Evolutionary conservation across 2,797 vertebrate species (phyloP).

Genomic region (Pseudocheirus occidentalis): DNA sequence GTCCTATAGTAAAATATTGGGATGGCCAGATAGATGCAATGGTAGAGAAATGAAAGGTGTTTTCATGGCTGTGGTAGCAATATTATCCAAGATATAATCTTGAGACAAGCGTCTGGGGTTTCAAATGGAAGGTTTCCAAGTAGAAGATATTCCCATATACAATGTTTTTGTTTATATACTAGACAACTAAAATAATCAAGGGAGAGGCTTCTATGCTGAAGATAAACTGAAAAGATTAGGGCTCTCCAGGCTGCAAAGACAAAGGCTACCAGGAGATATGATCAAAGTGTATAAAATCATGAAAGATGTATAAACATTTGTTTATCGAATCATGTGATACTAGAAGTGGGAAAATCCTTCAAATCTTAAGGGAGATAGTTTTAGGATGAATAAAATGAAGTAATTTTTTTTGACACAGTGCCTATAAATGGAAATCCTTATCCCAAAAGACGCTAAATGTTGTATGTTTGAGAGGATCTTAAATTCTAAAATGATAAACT

Average conservation of each 20-base stretch:
- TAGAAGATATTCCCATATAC: constrained; percentile 56
- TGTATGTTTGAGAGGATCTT: constrained; percentile 26
- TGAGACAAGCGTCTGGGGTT: constrained; percentile 60
- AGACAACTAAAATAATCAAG: constrained; percentile 60
- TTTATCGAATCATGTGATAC: constrained; percentile 42
- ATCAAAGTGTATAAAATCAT: background rate
- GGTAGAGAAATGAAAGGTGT: background rate
- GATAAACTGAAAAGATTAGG: constrained; percentile 51
- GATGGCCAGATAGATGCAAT: background rate
- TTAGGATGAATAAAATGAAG: constrained; percentile 59
- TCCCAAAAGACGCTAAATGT: constrained; percentile 3
- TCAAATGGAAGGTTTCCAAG: constrained; percentile 53
- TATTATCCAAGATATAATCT: constrained; percentile 41
- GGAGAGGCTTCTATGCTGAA: constrained; percentile 38
- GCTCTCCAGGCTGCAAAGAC: constrained; percentile 51
- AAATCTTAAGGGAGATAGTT: constrained; percentile 28
- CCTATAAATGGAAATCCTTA: constrained; percentile 52
- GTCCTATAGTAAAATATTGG: background rate
- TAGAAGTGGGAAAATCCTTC: constrained; percentile 49
- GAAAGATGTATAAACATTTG: constrained; percentile 31
- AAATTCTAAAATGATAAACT: constrained; percentile 15
- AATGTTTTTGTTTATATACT: constrained; percentile 51
- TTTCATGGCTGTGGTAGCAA: constrained; percentile 17
- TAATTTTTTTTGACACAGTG: background rate
- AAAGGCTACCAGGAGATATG: background rate